Evolutionary conservation across 2,888 invertebrate species (phyloP).

Genomic region (Ormyrus rosae): DNA sequence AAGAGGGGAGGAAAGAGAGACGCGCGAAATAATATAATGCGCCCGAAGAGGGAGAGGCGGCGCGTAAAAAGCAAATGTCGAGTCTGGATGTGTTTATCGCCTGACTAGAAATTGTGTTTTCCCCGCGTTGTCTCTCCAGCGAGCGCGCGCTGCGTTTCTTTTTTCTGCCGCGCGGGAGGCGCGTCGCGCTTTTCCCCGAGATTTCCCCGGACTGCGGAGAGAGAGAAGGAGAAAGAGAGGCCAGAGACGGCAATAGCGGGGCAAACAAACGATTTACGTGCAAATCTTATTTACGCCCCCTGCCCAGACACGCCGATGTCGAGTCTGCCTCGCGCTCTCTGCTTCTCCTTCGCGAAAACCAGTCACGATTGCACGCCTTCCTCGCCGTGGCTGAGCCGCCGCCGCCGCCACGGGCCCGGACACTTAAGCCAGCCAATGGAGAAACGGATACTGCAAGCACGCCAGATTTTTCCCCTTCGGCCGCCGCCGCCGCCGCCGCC

Average conservation of each 20-base stretch:
- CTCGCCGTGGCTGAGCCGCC: background rate
- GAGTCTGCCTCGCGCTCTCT: constrained; percentile 18
- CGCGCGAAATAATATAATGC: constrained; percentile 51
- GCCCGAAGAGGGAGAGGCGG: background rate
- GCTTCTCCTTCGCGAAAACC: constrained; percentile 50
- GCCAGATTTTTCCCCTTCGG: constrained; percentile 23
- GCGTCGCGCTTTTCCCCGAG: constrained; percentile 29
- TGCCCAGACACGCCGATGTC: constrained; percentile 53
- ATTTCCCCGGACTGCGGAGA: constrained; percentile 39
- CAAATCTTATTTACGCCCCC: constrained; percentile 63
- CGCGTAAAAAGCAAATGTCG: constrained; percentile 57
- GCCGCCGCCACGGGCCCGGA: constrained; percentile 21
- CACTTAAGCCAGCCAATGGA: constrained; percentile 49
- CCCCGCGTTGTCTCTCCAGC: constrained; percentile 52
- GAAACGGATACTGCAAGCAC: constrained; percentile 24
- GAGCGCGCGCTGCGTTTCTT: background rate
- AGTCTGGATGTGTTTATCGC: constrained; percentile 60
- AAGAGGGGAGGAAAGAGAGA: background rate
- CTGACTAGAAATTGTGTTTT: constrained; percentile 52
- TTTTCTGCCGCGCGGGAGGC: constrained; percentile 4
- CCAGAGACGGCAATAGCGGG: constrained; percentile 31
- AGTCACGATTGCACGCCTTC: constrained; percentile 56
- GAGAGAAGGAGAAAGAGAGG: background rate
- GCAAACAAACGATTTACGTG: constrained; percentile 64
- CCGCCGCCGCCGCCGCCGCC: background rate